Evolutionary conservation across 1,140 invertebrate species (phyloP), one percentile per base, ranked within the genome.

Genomic region (Cyphomyrmex costatus): DNA sequence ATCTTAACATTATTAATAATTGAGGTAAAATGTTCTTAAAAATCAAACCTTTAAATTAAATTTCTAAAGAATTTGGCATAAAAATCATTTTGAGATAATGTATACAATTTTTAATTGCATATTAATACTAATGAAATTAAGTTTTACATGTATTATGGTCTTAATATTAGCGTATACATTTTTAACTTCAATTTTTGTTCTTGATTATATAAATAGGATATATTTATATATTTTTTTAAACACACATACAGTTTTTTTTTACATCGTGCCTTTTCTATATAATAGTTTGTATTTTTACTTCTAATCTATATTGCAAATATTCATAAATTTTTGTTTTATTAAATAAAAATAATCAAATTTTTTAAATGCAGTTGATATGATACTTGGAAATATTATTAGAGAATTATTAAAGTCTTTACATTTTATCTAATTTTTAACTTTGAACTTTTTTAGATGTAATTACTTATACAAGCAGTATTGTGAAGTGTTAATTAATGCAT

Each of bases 171-270:
- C 7, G 10, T 46, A 77, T 68, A 2, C 27, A 16, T 68, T 79
- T 56, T 78, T 85, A 58, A n/a, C n/a, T 79, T 56, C 51, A 51
- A 51, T 19, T 51, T 16, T 85, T 42, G 49, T 27, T 49, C 56
- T 10, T 79, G 24, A 79, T 77, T 14, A 12, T 42, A 42, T 42
- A 42, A 10, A 42, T 42, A 12, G 10, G 36, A 10, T 42, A 42
- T 42, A 42, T 42, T 42, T 42, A 42, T 42, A 42, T 42, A 85
- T 58, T 78, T 63, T 21, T 3, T 24, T 14, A 65, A 24, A 53
- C 19, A 42, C 8, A 30, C 46, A 77, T n/a, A n/a, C n/a, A n/a
- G n/a, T n/a, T 27, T 78, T 86, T 83, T 51, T 79, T 51, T 76
- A 68, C 30, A 51, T 86, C 16, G 70, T 79, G 24, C 68, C 53